Conservation (phyloP, 1,140 invertebrate genomes). For the Polyergus mexicanus region DNA sequence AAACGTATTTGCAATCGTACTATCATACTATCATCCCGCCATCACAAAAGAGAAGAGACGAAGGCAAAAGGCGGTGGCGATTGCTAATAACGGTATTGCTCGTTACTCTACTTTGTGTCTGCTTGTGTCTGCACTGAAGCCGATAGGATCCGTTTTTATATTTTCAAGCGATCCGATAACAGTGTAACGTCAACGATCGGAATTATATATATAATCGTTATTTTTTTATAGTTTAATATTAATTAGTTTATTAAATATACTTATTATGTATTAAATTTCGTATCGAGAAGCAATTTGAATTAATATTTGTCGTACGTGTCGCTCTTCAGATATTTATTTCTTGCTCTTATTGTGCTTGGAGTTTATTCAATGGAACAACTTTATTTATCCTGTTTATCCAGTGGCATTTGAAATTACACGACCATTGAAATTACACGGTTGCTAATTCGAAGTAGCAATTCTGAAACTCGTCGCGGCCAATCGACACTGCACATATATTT, state of each 20-base stretch:
- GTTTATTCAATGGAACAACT: neutral
- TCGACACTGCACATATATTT: slow-evolving; percentile 17
- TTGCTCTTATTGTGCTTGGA: neutral
- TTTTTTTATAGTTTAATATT: neutral
- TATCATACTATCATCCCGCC: neutral
- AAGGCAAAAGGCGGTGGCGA: slow-evolving; percentile 7
- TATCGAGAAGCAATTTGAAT: neutral
- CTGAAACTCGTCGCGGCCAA: slow-evolving; percentile 26
- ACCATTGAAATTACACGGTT: slow-evolving; percentile 21
- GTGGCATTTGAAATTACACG: slow-evolving; percentile 53
- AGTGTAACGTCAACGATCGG: neutral
- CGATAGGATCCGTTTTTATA: slow-evolving; percentile 6
- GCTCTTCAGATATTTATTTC: neutral
- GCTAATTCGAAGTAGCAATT: slow-evolving; percentile 46
- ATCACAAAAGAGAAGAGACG: slow-evolving; percentile 10
- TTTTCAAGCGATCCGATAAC: slow-evolving; percentile 10
- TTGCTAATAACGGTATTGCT: slow-evolving; percentile 45
- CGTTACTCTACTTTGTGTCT: slow-evolving; percentile 24
- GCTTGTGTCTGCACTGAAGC: slow-evolving; percentile 13
- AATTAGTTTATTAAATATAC: neutral
- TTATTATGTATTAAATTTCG: slow-evolving; percentile 6
- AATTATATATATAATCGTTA: neutral
- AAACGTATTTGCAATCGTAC: neutral
- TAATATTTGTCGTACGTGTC: neutral
- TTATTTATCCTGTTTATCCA: slow-evolving; percentile 41